phyloP scores from a whole-genome alignment of 1,140 invertebrate species.

The Mamestra configurata region DNA sequence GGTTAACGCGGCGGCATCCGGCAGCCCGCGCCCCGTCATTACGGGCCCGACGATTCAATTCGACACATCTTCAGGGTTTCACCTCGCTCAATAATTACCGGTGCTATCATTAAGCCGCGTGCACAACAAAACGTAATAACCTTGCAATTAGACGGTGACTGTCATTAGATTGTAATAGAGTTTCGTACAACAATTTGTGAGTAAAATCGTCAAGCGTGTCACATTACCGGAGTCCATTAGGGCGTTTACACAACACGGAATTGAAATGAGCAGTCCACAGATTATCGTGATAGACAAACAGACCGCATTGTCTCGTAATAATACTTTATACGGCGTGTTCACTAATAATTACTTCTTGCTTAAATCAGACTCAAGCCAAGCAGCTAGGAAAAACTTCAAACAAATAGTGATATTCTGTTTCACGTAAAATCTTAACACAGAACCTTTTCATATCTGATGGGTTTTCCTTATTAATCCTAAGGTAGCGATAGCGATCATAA shows the following conservation, averaged over 20 bases:
- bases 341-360: slow-evolving; percentile 49
- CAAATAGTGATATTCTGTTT: neutral
- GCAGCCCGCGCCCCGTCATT: slow-evolving; percentile 57
- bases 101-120: slow-evolving; percentile 81
- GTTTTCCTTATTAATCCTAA: neutral
- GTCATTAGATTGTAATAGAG: slow-evolving; percentile 87
- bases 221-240: slow-evolving; percentile 87
- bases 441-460: neutral
- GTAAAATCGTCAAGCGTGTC: slow-evolving; percentile 88
- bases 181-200: slow-evolving; percentile 86
- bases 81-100: slow-evolving; percentile 86
- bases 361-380: too few relatives aligned
- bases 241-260: slow-evolving; percentile 87
- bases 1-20: slow-evolving; percentile 72
- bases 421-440: neutral
- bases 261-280: slow-evolving; percentile 86
- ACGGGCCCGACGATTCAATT: slow-evolving; percentile 78
- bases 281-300: slow-evolving; percentile 87
- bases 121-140: slow-evolving; percentile 86
- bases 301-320: slow-evolving; percentile 86
- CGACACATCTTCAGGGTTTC: slow-evolving; percentile 86
- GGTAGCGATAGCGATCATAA: slow-evolving; percentile 2
- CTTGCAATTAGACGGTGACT: slow-evolving; percentile 85
- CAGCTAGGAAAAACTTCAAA: neutral
- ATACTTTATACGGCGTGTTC: slow-evolving; percentile 78